Evolutionary conservation across 1,140 invertebrate species (phyloP).

Genomic region (Mya arenaria): DNA sequence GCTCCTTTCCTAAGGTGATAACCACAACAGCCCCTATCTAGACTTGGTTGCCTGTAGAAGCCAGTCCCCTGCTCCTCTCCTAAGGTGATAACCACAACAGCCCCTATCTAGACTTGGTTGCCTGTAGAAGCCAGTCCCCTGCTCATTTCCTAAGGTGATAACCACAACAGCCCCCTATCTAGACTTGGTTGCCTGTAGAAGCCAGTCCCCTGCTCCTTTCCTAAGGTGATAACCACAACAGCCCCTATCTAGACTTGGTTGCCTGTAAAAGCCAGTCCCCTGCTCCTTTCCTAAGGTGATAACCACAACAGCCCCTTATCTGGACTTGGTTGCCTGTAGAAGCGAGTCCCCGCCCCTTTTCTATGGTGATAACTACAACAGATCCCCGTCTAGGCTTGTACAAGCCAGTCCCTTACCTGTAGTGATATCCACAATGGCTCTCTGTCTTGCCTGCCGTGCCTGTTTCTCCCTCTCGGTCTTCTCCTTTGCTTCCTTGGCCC

Average conservation of each 20-base stretch:
- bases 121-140: no score
- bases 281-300: background rate
- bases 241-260: no score
- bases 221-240: background rate
- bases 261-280: background rate
- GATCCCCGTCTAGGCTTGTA: background rate
- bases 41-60: no score
- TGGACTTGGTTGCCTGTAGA: background rate
- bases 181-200: no score
- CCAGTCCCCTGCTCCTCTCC: no score
- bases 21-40: no score
- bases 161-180: no score
- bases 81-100: no score
- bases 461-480: conserved; percentile 87
- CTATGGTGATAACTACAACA: conserved; percentile 80
- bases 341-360: conserved; percentile 68
- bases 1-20: no score
- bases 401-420: conserved; percentile 82
- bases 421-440: conserved; percentile 95
- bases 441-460: conserved; percentile 92
- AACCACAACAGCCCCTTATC: background rate
- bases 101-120: no score
- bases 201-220: background rate
- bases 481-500: conserved; percentile 92
- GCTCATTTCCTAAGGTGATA: no score